Evolutionary conservation across 2,888 invertebrate species (phyloP).

Genomic region (Drosophila acutilabella): DNA sequence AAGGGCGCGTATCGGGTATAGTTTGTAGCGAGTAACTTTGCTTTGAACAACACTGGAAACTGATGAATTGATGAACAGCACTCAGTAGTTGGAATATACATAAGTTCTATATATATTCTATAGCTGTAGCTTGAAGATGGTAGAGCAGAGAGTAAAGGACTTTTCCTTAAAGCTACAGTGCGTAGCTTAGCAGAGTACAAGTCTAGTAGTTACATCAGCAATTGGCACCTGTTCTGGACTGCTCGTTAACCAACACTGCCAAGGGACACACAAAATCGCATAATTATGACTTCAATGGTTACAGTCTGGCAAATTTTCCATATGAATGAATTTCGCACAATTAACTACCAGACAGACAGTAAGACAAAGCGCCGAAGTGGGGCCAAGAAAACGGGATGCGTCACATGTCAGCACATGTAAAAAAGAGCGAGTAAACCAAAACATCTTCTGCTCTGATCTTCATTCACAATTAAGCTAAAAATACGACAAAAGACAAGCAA

Average conservation of each 20-base stretch:
- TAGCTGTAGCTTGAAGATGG: too few relatives aligned
- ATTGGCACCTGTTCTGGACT: not conserved
- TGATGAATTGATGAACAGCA: not conserved
- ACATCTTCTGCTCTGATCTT: conserved; percentile 44
- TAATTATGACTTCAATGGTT: conserved; percentile 74
- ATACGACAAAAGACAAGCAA: conserved; percentile 53
- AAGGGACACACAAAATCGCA: conserved; percentile 42
- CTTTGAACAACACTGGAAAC: conserved; percentile 1
- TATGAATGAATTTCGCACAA: conserved; percentile 77
- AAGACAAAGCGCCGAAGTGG: conserved; percentile 13
- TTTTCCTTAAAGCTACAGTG: too few relatives aligned
- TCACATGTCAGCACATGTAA: conserved; percentile 67
- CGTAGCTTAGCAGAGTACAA: too few relatives aligned
- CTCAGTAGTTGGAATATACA: not conserved
- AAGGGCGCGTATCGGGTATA: conserved; percentile 4
- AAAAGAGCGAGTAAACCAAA: not conserved
- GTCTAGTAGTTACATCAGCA: not conserved
- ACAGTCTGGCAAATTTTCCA: conserved; percentile 77
- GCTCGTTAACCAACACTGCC: conserved; percentile 31
- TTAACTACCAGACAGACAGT: conserved; percentile 37
- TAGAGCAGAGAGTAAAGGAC: too few relatives aligned
- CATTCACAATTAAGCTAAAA: conserved; percentile 79
- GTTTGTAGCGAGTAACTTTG: conserved; percentile 4
- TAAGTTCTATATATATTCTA: too few relatives aligned
- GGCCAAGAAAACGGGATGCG: conserved; percentile 22